phyloP scores from a whole-genome alignment of 2,797 vertebrate genomes.

The Kryptopterus vitreolus region DNA sequence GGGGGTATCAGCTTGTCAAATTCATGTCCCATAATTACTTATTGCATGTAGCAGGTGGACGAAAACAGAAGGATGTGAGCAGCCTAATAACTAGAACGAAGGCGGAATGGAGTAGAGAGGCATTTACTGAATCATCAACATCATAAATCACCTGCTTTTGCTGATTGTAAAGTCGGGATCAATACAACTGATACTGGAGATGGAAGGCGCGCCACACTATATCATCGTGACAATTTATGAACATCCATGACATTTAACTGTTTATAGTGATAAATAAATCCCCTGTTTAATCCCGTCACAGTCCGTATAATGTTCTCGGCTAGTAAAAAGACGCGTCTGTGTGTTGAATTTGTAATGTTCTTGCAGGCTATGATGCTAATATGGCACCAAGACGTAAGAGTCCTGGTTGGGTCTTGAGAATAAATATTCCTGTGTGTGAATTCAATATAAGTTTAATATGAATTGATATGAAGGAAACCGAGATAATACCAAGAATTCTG shows the following conservation, averaged over 20 bases:
- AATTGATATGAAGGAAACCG: not conserved
- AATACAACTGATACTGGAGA: conserved; percentile 27
- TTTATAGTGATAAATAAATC: conserved; percentile 24
- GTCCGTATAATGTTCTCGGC: not conserved
- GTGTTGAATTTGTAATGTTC: not conserved
- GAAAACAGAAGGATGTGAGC: conserved; percentile 29
- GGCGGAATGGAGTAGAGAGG: conserved; percentile 14
- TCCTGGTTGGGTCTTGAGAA: not conserved
- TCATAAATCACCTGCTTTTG: conserved; percentile 48
- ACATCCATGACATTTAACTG: conserved; percentile 15
- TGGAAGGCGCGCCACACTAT: conserved; percentile 10
- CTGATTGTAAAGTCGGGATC: conserved; percentile 32
- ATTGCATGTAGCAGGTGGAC: conserved; percentile 44
- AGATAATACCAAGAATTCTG: not conserved
- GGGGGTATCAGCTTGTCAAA: conserved; percentile 35
- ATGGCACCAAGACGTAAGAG: not conserved
- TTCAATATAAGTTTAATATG: not conserved
- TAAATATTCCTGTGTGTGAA: not conserved
- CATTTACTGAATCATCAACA: conserved; percentile 42
- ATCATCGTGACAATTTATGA: conserved; percentile 21
- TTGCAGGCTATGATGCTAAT: not conserved
- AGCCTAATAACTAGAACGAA: conserved; percentile 34
- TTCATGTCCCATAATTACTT: conserved; percentile 48
- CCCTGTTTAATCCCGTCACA: not conserved
- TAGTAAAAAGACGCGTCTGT: not conserved